A percentile compares a stretch with the other conserved stretches of the same genome.
These are phyloP conservation scores for Biston stratarius DNA, from an alignment of 2,888 invertebrate genomes.

Conservation along the genomic window DNA sequence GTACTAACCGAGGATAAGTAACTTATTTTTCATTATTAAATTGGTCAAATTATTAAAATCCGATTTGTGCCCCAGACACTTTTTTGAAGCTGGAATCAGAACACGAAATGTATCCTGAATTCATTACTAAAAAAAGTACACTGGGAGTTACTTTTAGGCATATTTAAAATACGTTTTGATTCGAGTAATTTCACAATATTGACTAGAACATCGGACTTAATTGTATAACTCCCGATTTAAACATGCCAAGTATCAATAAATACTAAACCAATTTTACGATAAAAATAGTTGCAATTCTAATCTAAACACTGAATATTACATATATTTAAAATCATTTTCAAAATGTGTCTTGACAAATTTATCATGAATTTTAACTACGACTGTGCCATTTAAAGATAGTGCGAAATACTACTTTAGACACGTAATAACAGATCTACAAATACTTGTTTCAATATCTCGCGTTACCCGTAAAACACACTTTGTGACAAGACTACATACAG, in stretches of 20 bases:
- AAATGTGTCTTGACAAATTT: background rate
- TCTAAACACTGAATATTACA: background rate
- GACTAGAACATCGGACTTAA: constrained; percentile 11
- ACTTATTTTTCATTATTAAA: too few relatives aligned
- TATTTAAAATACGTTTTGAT: background rate
- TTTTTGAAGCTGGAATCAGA: too few relatives aligned
- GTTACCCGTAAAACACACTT: constrained; percentile 21
- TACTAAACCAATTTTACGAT: background rate
- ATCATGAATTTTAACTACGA: constrained; percentile 2
- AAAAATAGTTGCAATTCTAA: background rate
- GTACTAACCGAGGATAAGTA: too few relatives aligned
- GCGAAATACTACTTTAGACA: constrained; percentile 11
- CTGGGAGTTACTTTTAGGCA: background rate
- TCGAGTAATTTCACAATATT: background rate
- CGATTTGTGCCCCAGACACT: too few relatives aligned
- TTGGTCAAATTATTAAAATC: too few relatives aligned
- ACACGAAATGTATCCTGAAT: too few relatives aligned
- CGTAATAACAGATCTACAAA: background rate
- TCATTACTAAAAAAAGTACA: background rate
- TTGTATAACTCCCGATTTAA: background rate
- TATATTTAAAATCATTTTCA: background rate
- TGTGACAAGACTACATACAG: constrained; percentile 1
- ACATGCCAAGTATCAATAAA: background rate
- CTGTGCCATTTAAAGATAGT: constrained; percentile 11
- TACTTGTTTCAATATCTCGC: background rate